A percentile compares a stretch with the other conserved stretches of the same genome.
phyloP scores from a whole-genome alignment of 2,888 invertebrate species.

The Drosophila paranaensis region DNA sequence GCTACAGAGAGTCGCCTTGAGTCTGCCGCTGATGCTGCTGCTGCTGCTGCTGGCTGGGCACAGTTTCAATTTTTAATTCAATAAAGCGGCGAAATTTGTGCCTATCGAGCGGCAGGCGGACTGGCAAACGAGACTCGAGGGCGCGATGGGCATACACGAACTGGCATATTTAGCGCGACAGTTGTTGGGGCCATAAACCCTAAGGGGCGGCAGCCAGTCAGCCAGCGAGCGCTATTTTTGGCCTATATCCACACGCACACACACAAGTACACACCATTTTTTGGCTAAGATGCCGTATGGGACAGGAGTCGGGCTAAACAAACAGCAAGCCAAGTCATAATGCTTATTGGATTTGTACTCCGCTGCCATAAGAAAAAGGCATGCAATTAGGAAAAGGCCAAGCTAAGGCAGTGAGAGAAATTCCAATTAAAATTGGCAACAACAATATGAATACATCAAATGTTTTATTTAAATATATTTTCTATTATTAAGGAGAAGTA shows the following conservation, averaged over 20 bases:
- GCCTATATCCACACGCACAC: conserved; percentile 10
- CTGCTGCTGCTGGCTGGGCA: conserved; percentile 14
- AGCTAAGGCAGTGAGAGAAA: conserved; percentile 44
- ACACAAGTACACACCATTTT: background rate
- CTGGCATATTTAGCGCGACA: conserved; percentile 69
- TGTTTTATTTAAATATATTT: conserved; percentile 1
- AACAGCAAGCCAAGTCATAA: conserved; percentile 63
- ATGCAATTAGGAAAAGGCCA: conserved; percentile 68
- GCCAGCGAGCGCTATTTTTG: conserved; percentile 53
- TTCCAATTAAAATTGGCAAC: conserved; percentile 74
- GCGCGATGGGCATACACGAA: conserved; percentile 4
- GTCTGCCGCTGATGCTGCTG: conserved; percentile 1
- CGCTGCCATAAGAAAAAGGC: conserved; percentile 15
- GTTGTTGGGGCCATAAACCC: conserved; percentile 68
- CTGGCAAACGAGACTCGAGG: conserved; percentile 15
- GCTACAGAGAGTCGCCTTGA: background rate
- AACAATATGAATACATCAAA: conserved; percentile 37
- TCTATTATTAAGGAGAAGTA: conserved; percentile 1
- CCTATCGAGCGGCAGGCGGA: conserved; percentile 48
- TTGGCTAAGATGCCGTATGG: conserved; percentile 30
- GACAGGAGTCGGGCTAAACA: conserved; percentile 17
- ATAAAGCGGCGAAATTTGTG: conserved; percentile 69
- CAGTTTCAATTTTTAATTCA: conserved; percentile 78
- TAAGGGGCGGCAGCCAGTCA: conserved; percentile 24
- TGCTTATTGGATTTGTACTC: conserved; percentile 74